Evolutionary conservation across 2,888 invertebrate species (phyloP), one percentile per base, ranked within the genome.

Genomic region (Scaptomyza caliginosa): DNA sequence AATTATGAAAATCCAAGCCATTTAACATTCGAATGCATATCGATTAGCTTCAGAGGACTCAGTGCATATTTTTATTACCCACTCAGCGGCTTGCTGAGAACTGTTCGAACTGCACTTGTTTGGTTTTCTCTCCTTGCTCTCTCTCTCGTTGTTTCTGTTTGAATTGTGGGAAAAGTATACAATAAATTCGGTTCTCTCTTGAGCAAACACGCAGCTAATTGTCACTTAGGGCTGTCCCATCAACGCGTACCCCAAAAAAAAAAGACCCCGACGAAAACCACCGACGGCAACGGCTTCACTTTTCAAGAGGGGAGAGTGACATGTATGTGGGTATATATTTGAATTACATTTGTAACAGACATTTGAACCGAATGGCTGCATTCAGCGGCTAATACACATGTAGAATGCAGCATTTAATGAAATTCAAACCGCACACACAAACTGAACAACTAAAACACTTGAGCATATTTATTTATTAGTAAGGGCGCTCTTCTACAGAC

Each of bases 311-410:
- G 32, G 51, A 45, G 24, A 66, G 51, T 50, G 58, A 11, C 2
- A 32, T 13, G 8, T 8, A 6, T 32, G 1, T 26, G 0, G 3
- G 8, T 8, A 8, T 6, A 6, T 66, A 73, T 67, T 69, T 40
- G 73, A 81, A 81, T 82, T 70, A 69, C 67, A 70, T 77, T 77
- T 73, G 55, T 63, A 54, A 67, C 65, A 74, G 71, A 54, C 68
- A 46, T 74, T 63, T 63, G 38, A 52, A 39, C 42, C 52, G 51
- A 38, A 13, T 32, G 13, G n/a, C 54, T 21, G 48, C 57, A 42
- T 23, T n/a, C 32, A n/a, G 21, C 43, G 30, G 30, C 68, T 58
- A 58, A 42, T 52, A 13, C 21, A n/a, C 40, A 43, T 50, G 48
- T 55, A 24, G 21, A 55, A 58, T 50, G 43, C 23, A 38, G 46